Percentiles rank a stretch among this genome's conserved stretches.
Evolutionary conservation across 2,797 vertebrate species (phyloP).

Genomic region (Carduelis carduelis): DNA sequence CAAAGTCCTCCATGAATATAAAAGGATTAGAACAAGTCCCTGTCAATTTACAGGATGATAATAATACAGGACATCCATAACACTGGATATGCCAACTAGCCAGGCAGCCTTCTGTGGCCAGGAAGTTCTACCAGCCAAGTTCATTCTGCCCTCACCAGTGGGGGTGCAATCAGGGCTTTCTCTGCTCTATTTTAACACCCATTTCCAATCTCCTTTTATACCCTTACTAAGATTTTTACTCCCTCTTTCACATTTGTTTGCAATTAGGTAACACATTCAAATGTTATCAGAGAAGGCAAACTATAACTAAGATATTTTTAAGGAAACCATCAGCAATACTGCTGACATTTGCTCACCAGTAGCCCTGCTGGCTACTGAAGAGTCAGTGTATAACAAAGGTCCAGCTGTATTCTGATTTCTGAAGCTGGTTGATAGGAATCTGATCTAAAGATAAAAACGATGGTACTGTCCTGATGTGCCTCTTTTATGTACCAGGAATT

Average conservation of each 20-base stretch:
- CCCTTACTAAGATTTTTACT: not conserved
- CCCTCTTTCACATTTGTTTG: not conserved
- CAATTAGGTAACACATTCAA: not conserved
- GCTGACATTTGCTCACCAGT: not conserved
- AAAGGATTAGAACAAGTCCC: not conserved
- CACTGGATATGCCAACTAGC: not conserved
- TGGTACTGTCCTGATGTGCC: not conserved
- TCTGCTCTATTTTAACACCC: not conserved
- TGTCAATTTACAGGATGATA: fast-evolving
- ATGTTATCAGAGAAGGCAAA: not conserved
- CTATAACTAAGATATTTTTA: not conserved
- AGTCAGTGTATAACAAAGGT: not conserved
- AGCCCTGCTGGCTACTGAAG: not conserved
- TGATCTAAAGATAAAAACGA: not conserved
- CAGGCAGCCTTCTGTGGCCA: not conserved
- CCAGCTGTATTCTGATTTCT: not conserved
- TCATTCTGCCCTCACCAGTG: not conserved
- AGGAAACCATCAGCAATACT: not conserved
- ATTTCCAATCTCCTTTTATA: not conserved
- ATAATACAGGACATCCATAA: no score
- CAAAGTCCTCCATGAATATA: not conserved
- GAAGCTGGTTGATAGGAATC: not conserved
- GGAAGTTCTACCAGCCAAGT: not conserved
- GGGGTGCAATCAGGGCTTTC: fast-evolving
- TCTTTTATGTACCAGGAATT: not conserved